Conservation (phyloP, 2,888 invertebrate genomes). For the Phyllotreta cruciferae region DNA sequence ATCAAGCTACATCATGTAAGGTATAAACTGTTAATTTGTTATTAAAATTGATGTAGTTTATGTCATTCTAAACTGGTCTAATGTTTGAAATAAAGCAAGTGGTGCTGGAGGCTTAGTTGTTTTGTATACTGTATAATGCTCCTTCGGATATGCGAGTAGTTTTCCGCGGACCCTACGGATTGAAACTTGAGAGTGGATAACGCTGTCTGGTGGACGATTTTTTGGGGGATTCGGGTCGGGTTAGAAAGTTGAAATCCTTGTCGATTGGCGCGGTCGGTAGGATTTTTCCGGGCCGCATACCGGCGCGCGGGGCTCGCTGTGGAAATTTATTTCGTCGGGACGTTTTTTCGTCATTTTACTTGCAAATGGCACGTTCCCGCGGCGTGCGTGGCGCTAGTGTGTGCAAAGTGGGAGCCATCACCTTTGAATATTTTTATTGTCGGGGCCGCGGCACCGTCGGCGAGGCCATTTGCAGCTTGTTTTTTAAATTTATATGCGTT, state of each 20-base stretch:
- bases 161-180: constrained; percentile 17
- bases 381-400: constrained; percentile 44
- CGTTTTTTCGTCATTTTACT: constrained; percentile 62
- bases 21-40: no score
- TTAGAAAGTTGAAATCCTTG: neutral
- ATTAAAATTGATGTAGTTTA: no score
- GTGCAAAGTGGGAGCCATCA: constrained; percentile 61
- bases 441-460: constrained; percentile 34
- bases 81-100: neutral
- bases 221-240: constrained; percentile 15
- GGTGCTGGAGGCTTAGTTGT: constrained; percentile 10
- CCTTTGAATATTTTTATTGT: constrained; percentile 62
- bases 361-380: constrained; percentile 60
- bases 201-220: constrained; percentile 17
- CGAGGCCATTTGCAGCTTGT: constrained; percentile 49
- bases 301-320: no score
- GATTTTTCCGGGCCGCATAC: constrained; percentile 7
- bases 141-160: constrained; percentile 25
- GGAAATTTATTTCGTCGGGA: constrained; percentile 56
- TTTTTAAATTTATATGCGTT: constrained; percentile 43
- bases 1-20: no score
- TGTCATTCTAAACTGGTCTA: no score
- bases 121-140: constrained; percentile 21
- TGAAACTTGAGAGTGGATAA: constrained; percentile 26
- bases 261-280: constrained; percentile 21